phyloP scores from a whole-genome alignment of 2,797 vertebrate genomes.

The Neosalanx taihuensis region DNA sequence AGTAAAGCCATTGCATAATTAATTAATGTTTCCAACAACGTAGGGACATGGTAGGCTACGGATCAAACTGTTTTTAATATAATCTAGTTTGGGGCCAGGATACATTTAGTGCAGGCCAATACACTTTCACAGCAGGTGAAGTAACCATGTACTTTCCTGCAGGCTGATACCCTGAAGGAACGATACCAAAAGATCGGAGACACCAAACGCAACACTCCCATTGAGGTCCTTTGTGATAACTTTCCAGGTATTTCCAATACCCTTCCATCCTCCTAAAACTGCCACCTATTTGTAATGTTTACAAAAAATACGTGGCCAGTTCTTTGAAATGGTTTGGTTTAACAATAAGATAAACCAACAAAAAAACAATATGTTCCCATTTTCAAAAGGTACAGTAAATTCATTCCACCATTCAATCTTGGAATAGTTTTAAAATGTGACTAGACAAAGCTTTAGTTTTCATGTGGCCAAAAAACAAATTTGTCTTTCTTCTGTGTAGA shows the following conservation, averaged over 20 bases:
- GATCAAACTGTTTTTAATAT: too few species aligned
- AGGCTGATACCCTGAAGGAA: constrained; percentile 89
- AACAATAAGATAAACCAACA: background rate
- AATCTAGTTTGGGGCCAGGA: too few species aligned
- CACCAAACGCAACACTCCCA: constrained; percentile 87
- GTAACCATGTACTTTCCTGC: constrained; percentile 5
- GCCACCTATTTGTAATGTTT: background rate
- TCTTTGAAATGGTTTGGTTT: background rate
- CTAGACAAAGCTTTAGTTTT: background rate
- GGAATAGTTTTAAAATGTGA: background rate
- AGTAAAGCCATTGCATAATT: too few species aligned
- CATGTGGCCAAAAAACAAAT: background rate
- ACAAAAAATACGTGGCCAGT: background rate
- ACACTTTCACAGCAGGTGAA: background rate
- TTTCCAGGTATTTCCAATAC: constrained; percentile 75
- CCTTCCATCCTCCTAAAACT: background rate
- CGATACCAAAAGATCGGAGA: constrained; percentile 90
- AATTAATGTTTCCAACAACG: too few species aligned
- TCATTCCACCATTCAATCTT: background rate
- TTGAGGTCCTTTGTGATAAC: constrained; percentile 90
- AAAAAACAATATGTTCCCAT: background rate
- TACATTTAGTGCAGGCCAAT: too few species aligned
- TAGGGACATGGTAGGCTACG: too few species aligned
- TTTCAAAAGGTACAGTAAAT: background rate
- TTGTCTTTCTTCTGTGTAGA: constrained; percentile 57